Evolutionary conservation across 2,797 vertebrate species (phyloP), one percentile per base, ranked within the genome.

Genomic region (Gambelia wislizenii): DNA sequence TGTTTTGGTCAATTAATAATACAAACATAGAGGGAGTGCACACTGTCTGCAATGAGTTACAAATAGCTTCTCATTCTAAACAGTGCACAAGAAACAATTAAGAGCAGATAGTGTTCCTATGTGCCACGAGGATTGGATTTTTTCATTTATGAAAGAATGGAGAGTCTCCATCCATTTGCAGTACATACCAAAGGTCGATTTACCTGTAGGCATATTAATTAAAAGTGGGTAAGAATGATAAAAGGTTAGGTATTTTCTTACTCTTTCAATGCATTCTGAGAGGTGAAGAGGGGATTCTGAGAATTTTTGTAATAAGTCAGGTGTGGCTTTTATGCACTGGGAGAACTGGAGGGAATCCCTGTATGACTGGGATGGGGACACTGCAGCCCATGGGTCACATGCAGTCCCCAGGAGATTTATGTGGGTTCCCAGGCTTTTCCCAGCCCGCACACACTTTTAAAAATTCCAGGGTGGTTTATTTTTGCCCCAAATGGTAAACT

Each of bases 1-100:
- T 49, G 9, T 83, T 56, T 54, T 27, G 77, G 42, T 52, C 36
- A 42, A 54, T 76, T 89, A 75, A 82, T 82, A 67, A 81, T 76
- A 86, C 27, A 82, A 14, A 82, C 16, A 74, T 14, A 5, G 1
- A 49, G 4, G 9, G 16, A 85, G 18, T 67, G 22, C 61, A 47
- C 77, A 27, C 56, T 30, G 3, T 22, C 61, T 74, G 39, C 22
- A 9, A 13, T 36, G n/a, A 77, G 49, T 9, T 75, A 12, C 56
- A 39, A 72, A 54, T n/a, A 20, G 49, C 9, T 30, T 80, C 10
- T 54, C 54, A 64, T 42, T 42, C 33, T 61, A 42, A 80, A 39
- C 2, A n/a, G 1, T 52, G 44, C n/a, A n/a, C n/a, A 49, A 74
- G 44, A 39, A 7, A 76, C 27, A 67, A 25, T 56, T 49, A 7